phyloP scores from a whole-genome alignment of 2,797 vertebrate genomes.

The Cyprinodon diabolis region DNA sequence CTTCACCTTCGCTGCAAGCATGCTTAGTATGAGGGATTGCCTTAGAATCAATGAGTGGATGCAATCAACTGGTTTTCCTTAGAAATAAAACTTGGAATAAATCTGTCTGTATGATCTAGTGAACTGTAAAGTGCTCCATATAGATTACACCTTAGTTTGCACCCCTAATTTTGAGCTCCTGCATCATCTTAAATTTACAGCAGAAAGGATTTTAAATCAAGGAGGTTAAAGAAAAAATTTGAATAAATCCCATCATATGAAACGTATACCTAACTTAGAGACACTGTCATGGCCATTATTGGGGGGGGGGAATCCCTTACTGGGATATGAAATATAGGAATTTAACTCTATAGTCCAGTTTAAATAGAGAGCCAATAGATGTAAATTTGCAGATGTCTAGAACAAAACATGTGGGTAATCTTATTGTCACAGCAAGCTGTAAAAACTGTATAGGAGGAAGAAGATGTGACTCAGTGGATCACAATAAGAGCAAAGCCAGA shows the following conservation, averaged over 20 bases:
- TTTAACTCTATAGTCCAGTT: constrained; percentile 4
- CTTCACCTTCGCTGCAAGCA: too few relatives aligned
- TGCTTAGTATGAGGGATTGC: too few relatives aligned
- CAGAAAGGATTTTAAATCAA: not conserved
- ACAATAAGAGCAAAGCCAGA: constrained; percentile 35
- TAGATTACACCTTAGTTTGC: too few relatives aligned
- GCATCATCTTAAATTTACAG: not conserved
- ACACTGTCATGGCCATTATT: not conserved
- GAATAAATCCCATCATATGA: not conserved
- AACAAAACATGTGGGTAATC: constrained; percentile 42
- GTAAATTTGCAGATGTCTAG: constrained; percentile 20
- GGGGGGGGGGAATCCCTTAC: too few relatives aligned
- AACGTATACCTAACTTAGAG: not conserved
- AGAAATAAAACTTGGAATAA: too few relatives aligned
- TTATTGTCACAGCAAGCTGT: constrained; percentile 35
- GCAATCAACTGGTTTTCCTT: too few relatives aligned
- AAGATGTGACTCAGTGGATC: constrained; percentile 27
- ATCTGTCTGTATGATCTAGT: too few relatives aligned
- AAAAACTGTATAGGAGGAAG: constrained; percentile 29
- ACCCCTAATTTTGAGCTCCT: not conserved
- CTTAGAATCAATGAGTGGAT: too few relatives aligned
- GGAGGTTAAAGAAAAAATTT: not conserved
- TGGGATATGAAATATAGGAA: not conserved
- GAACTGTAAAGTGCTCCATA: too few relatives aligned
- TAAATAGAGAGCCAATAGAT: constrained; percentile 15